Evolutionary conservation across 2,113 vertebrate genomes (phyloP).

Genomic region (Urocolius indicus): DNA sequence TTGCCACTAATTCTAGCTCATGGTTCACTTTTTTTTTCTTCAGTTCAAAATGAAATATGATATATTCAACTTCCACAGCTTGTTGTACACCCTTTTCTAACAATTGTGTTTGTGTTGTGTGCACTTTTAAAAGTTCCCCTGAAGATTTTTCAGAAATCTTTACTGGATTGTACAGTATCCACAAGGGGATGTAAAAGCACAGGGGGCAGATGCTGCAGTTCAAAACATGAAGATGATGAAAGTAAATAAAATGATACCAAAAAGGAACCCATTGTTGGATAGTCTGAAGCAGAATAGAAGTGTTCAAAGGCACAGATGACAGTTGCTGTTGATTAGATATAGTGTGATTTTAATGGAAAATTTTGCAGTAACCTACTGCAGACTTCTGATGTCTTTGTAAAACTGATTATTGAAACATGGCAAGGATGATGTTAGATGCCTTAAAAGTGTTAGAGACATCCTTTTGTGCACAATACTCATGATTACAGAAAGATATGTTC

Average conservation of each 20-base stretch:
- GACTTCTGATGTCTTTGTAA: background rate
- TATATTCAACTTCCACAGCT: background rate
- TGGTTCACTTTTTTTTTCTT: background rate
- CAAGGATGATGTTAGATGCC: background rate
- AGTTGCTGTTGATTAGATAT: background rate
- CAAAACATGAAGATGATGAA: background rate
- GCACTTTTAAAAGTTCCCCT: background rate
- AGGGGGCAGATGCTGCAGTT: background rate
- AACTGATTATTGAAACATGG: background rate
- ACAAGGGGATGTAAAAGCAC: background rate
- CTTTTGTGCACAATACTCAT: background rate
- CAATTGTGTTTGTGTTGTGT: background rate
- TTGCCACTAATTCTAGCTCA: background rate
- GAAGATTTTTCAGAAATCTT: background rate
- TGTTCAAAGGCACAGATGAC: background rate
- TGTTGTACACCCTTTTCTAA: background rate
- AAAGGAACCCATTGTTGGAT: background rate
- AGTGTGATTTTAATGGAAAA: background rate
- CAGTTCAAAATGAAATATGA: background rate
- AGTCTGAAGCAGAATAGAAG: background rate
- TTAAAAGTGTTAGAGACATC: background rate
- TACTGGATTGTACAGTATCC: background rate
- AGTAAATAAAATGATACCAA: background rate
- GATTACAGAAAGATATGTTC: background rate
- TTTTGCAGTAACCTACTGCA: background rate